Evolutionary conservation across 2,888 invertebrate species (phyloP).

Genomic region (Ametastegia equiseti): DNA sequence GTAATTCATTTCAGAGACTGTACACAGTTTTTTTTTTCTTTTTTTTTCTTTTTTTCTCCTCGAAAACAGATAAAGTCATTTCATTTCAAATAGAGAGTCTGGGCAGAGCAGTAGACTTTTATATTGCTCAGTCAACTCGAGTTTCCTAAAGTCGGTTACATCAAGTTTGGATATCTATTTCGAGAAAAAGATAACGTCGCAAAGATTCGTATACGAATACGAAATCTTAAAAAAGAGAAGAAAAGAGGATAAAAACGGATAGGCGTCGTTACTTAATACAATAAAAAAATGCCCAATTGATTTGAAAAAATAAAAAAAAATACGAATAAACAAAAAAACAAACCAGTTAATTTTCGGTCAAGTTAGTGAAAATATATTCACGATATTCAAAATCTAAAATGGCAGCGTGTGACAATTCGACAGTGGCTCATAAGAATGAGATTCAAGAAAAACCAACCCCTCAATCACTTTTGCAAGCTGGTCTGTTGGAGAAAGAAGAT

Average conservation of each 20-base stretch:
- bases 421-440: constrained; percentile 51
- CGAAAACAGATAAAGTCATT: background rate
- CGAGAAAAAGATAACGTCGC: background rate
- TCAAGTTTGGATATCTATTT: background rate
- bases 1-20: constrained; percentile 15
- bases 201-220: background rate
- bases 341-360: background rate
- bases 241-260: background rate
- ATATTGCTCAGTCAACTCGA: background rate
- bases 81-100: background rate
- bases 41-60: too few species aligned
- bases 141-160: background rate
- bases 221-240: background rate
- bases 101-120: background rate
- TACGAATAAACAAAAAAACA: too few species aligned
- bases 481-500: constrained; percentile 57
- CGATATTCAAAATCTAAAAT: constrained; percentile 6
- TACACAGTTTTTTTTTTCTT: background rate
- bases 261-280: background rate
- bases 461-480: background rate
- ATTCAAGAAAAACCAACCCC: constrained; percentile 44
- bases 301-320: too few species aligned
- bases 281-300: background rate
- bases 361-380: background rate
- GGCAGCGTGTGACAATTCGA: background rate